Conservation (phyloP, 2,888 invertebrate species). For the Caenorhabditis macrosperma region DNA sequence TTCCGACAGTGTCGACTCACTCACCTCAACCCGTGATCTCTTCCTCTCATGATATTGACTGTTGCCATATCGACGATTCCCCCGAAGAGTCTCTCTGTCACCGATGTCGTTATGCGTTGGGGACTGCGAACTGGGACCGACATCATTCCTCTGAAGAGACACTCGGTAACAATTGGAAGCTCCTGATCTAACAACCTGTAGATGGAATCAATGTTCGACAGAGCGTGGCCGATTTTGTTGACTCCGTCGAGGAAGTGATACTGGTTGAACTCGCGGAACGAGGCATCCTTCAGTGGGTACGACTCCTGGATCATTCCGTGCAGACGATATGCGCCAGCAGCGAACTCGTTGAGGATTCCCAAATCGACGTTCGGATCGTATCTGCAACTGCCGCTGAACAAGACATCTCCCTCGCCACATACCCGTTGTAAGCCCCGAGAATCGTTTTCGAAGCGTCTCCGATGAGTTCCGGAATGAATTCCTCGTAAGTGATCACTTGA, state of each 20-base stretch:
- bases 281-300: conserved; percentile 72
- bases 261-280: conserved; percentile 68
- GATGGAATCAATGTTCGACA: conserved; percentile 60
- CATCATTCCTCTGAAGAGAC: conserved; percentile 88
- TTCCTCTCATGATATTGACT: conserved; percentile 86
- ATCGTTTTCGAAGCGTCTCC: conserved; percentile 85
- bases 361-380: conserved; percentile 90
- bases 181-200: too few relatives aligned
- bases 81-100: conserved; percentile 80
- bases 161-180: too few relatives aligned
- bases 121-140: conserved; percentile 88
- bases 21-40: conserved; percentile 91
- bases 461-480: conserved; percentile 92
- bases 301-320: conserved; percentile 91
- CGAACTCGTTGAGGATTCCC: conserved; percentile 93
- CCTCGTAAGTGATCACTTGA: conserved; percentile 81
- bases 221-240: conserved; percentile 46
- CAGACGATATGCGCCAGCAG: conserved; percentile 93
- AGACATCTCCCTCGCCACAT: too few relatives aligned
- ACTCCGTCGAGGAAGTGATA: conserved; percentile 70
- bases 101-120: conserved; percentile 88
- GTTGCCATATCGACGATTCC: conserved; percentile 88
- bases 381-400: too few relatives aligned
- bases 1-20: neutral
- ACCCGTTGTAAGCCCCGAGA: conserved; percentile 87